Conservation (phyloP, 2,113 vertebrate genomes). For the Hyperoodon ampullatus region DNA sequence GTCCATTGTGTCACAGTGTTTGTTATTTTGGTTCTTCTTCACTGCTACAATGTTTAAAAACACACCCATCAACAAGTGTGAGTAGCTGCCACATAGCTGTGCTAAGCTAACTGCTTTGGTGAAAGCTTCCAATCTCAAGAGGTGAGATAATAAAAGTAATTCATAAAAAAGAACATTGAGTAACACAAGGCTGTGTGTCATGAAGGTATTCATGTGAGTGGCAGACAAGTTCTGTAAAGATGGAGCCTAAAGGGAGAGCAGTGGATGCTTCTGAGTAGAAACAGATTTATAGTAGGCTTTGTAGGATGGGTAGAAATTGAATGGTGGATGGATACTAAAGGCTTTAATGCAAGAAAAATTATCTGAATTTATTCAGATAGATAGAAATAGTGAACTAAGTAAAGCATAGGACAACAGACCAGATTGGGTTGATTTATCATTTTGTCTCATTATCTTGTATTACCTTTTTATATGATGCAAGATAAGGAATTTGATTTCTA, state of each 20-base stretch:
- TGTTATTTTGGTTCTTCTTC: neutral
- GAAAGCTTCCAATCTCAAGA: neutral
- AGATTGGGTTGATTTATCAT: neutral
- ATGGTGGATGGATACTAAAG: neutral
- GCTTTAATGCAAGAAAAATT: neutral
- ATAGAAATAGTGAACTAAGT: neutral
- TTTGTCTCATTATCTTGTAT: neutral
- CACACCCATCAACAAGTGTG: neutral
- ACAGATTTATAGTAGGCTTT: neutral
- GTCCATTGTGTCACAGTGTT: neutral
- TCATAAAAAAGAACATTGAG: neutral
- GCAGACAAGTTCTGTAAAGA: neutral
- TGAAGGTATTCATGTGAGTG: neutral
- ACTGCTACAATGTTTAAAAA: neutral
- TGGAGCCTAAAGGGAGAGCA: neutral
- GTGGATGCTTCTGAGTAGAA: neutral
- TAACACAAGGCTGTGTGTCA: neutral
- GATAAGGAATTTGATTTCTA: neutral
- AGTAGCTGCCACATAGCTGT: neutral
- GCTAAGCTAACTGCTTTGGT: neutral
- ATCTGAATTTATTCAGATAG: neutral
- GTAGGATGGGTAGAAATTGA: neutral
- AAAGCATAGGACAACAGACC: neutral
- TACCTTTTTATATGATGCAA: neutral
- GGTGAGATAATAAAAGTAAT: neutral